Conservation (phyloP, 1,140 invertebrate genomes). For the Tetramorium simillimum region DNA sequence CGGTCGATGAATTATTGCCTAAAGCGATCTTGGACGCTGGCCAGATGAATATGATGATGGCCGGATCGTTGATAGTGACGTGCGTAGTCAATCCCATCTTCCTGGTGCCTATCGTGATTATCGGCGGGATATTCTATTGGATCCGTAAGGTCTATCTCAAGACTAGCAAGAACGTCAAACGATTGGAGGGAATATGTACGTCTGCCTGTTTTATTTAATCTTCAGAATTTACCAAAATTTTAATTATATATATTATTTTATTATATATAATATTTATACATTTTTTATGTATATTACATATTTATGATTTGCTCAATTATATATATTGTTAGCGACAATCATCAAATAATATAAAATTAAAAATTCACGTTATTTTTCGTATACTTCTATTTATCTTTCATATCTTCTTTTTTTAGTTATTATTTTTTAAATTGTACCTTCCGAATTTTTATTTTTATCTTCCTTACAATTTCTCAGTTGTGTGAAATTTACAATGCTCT, state of each 20-base stretch:
- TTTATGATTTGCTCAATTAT: not conserved
- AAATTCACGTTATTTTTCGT: not conserved
- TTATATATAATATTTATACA: too few species aligned
- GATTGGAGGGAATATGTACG: conserved; percentile 93
- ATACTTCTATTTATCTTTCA: not conserved
- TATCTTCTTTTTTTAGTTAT: not conserved
- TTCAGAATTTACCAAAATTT: not conserved
- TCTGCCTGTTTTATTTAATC: not conserved
- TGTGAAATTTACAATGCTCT: conserved; percentile 87
- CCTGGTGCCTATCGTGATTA: conserved; percentile 88
- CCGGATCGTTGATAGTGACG: conserved; percentile 89
- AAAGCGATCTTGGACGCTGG: conserved; percentile 91
- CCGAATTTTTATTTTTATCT: not conserved
- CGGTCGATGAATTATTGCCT: conserved; percentile 95
- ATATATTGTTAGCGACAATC: not conserved
- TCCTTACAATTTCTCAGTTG: not conserved
- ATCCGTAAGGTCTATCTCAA: conserved; percentile 92
- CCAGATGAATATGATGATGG: conserved; percentile 88
- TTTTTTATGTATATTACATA: not conserved
- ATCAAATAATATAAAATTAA: not conserved
- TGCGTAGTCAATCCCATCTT: conserved; percentile 91
- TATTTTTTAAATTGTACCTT: not conserved
- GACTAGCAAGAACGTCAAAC: conserved; percentile 94
- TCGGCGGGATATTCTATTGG: conserved; percentile 90
- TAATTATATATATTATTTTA: not conserved